phyloP scores from a whole-genome alignment of 37 sponge, comb jelly and placozoan genomes.

The Ianthella basta region DNA sequence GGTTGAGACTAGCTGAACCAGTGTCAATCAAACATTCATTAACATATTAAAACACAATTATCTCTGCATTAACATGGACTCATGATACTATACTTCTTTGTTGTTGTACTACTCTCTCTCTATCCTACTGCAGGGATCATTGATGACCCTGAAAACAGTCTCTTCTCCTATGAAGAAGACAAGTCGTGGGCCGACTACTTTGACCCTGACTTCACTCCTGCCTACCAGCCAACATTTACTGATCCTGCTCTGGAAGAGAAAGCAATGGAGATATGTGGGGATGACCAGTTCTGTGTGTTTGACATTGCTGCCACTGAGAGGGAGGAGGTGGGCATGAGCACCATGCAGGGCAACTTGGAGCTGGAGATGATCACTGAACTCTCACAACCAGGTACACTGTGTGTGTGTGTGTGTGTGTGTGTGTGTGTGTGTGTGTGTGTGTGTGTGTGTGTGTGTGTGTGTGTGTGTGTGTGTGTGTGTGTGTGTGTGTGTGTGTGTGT shows the following conservation, averaged over 20 bases:
- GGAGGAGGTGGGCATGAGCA: slow-evolving; percentile 54
- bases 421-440: not conserved
- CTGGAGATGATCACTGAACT: slow-evolving; percentile 43
- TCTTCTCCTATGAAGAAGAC: slow-evolving; percentile 48
- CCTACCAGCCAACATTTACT: slow-evolving; percentile 47
- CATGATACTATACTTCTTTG: not conserved
- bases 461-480: too few relatives aligned
- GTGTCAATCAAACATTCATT: too few relatives aligned
- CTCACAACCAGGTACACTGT: slow-evolving; percentile 45
- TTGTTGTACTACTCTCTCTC: not conserved
- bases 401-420: not conserved
- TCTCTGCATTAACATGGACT: too few relatives aligned
- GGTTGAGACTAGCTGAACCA: too few relatives aligned
- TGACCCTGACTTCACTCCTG: slow-evolving; percentile 52
- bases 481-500: too few relatives aligned
- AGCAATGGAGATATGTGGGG: slow-evolving; percentile 49
- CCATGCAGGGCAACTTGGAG: slow-evolving; percentile 35
- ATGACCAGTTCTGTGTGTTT: slow-evolving; percentile 60
- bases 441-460: not conserved
- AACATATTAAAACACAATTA: not conserved
- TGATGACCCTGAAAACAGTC: slow-evolving; percentile 31
- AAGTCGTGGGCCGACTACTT: slow-evolving; percentile 57
- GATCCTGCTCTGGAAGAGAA: slow-evolving; percentile 35
- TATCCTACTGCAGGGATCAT: slow-evolving; percentile 77
- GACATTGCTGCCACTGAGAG: slow-evolving; percentile 66